Conservation (phyloP, 2,113 vertebrate species). For the Struthio camelus region DNA sequence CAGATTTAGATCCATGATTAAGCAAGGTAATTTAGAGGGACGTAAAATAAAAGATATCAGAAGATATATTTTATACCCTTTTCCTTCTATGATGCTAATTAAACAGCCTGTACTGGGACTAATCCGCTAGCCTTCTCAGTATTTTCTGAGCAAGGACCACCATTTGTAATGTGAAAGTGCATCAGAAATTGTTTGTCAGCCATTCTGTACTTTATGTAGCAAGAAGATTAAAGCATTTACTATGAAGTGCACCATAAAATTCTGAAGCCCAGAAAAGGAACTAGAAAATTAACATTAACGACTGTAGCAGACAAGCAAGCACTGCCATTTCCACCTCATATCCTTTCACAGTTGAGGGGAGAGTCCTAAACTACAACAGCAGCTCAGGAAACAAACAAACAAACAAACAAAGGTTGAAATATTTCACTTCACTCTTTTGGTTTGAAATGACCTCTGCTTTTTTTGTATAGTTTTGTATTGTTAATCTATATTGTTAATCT, state of each 20-base stretch:
- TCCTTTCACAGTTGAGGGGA: not conserved
- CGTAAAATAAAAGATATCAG: not conserved
- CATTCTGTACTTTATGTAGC: conserved; percentile 27
- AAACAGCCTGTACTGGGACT: not conserved
- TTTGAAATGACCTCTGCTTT: not conserved
- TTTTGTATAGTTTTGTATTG: not conserved
- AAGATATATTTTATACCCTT: not conserved
- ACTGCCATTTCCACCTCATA: conserved; percentile 44
- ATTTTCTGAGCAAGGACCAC: not conserved
- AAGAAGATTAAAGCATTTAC: conserved; percentile 30
- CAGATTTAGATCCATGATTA: not conserved
- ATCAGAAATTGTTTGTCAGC: not conserved
- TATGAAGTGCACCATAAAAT: conserved; percentile 20
- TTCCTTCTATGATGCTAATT: not conserved
- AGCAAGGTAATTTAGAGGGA: not conserved
- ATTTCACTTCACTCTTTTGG: not conserved
- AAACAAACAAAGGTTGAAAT: not conserved
- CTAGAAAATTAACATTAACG: conserved; percentile 43
- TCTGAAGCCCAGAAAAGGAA: conserved; percentile 31
- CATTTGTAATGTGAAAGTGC: not conserved
- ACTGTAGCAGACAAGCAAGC: conserved; percentile 32
- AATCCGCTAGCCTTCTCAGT: not conserved
- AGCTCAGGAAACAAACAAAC: not conserved
- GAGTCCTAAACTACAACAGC: conserved; percentile 26
- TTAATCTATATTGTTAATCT: not conserved